A percentile compares a stretch with the other conserved stretches of the same genome.
phyloP scores from a whole-genome alignment of 2,888 invertebrate genomes.

The Pyrochroa serraticornis region DNA sequence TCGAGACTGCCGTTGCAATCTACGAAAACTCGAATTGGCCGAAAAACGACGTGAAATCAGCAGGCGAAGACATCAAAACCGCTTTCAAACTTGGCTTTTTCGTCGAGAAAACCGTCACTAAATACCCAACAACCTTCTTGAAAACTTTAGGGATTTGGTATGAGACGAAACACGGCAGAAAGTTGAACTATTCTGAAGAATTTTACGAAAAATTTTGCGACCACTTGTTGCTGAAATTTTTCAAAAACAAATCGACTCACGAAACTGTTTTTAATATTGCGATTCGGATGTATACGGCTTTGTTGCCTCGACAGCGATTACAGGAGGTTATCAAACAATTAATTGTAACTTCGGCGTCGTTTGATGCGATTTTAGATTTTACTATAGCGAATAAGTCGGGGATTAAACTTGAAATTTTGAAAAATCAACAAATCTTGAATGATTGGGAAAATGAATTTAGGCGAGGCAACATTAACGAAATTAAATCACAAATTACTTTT shows the following conservation, averaged over 20 bases:
- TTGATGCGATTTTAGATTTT: conserved; percentile 47
- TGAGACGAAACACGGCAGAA: conserved; percentile 43
- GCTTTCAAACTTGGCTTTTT: conserved; percentile 62
- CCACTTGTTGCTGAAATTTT: conserved; percentile 57
- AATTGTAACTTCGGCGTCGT: conserved; percentile 46
- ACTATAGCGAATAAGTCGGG: conserved; percentile 32
- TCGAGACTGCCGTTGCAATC: conserved; percentile 61
- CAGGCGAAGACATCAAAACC: conserved; percentile 60
- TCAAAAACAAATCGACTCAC: conserved; percentile 50
- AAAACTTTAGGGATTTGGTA: conserved; percentile 57
- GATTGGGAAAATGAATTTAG: conserved; percentile 44
- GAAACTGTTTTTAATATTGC: conserved; percentile 55
- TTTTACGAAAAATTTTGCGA: conserved; percentile 58
- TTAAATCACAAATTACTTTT: conserved; percentile 42
- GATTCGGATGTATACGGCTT: conserved; percentile 56
- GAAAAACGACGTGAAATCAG: conserved; percentile 48
- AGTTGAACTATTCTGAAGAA: conserved; percentile 39
- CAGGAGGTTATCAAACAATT: conserved; percentile 50
- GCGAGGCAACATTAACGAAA: conserved; percentile 43
- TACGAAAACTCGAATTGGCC: conserved; percentile 62
- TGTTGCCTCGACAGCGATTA: conserved; percentile 56
- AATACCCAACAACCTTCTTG: conserved; percentile 59
- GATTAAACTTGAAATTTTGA: conserved; percentile 35
- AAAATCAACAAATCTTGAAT: conserved; percentile 45
- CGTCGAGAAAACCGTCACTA: conserved; percentile 62